A percentile compares a stretch with the other conserved stretches of the same genome.
Evolutionary conservation across 2,113 vertebrate species (phyloP).

Genomic region (Hippocampus mohnikei): DNA sequence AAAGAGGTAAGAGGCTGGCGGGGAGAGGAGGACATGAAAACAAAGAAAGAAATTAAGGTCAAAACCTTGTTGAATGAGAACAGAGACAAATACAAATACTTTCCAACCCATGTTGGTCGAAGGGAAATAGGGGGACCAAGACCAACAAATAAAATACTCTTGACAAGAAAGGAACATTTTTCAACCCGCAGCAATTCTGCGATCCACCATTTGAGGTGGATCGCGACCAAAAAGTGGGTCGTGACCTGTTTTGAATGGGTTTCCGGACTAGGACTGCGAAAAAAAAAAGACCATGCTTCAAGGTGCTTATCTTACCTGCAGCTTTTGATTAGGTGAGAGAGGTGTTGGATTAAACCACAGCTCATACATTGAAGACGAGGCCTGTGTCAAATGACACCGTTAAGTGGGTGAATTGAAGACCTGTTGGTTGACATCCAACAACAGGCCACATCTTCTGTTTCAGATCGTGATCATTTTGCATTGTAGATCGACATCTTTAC

Average conservation of each 20-base stretch:
- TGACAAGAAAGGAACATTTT: slow-evolving; percentile 17
- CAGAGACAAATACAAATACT: slow-evolving; percentile 7
- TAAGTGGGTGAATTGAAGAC: too few species aligned
- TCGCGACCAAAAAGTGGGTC: neutral
- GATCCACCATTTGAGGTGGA: too few species aligned
- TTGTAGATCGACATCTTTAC: too few species aligned
- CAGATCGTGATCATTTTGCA: too few species aligned
- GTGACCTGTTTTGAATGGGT: neutral
- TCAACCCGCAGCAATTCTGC: neutral
- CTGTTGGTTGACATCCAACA: too few species aligned
- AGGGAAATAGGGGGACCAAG: neutral
- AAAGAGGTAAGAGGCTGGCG: neutral
- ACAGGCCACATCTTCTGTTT: too few species aligned
- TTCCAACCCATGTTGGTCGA: neutral
- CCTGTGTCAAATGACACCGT: too few species aligned
- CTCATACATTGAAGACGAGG: too few species aligned
- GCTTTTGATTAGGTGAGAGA: too few species aligned
- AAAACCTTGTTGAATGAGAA: neutral
- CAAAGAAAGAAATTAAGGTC: neutral
- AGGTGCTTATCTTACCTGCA: too few species aligned
- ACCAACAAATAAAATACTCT: slow-evolving; percentile 9
- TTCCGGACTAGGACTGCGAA: neutral
- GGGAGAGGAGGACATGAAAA: neutral
- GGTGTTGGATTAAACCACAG: too few species aligned
- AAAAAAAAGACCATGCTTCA: too few species aligned